Percentiles rank a stretch among this genome's conserved stretches.
These are phyloP conservation scores for Podarcis cretensis DNA, from an alignment of 2,113 vertebrate species.

Conservation along the genomic window DNA sequence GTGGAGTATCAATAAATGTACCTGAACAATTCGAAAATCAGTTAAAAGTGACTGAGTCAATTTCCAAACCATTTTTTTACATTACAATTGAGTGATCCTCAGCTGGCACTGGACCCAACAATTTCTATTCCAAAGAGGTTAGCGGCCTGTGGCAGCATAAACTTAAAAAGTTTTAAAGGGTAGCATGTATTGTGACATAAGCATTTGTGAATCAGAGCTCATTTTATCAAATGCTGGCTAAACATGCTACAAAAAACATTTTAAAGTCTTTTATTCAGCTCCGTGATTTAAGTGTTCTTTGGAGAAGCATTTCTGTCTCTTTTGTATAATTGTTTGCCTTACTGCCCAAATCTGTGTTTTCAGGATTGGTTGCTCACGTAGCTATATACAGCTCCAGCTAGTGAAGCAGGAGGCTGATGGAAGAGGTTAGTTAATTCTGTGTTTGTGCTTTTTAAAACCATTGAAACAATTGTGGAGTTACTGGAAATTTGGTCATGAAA, in stretches of 20 bases:
- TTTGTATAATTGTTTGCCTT: neutral
- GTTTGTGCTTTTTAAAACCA: neutral
- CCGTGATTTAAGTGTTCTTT: neutral
- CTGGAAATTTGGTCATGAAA: neutral
- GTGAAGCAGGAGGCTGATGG: slow-evolving; percentile 82
- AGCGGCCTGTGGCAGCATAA: too few relatives aligned
- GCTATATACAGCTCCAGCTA: slow-evolving; percentile 85
- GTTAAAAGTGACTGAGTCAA: neutral
- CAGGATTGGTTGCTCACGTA: slow-evolving; percentile 79
- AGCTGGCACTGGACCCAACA: neutral
- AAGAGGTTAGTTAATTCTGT: slow-evolving; percentile 77
- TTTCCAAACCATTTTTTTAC: neutral
- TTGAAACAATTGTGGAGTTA: neutral
- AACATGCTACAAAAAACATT: neutral
- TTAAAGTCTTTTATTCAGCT: neutral
- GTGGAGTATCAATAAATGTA: neutral
- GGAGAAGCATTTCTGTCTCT: neutral
- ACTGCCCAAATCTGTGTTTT: slow-evolving; percentile 51
- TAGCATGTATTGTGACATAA: neutral
- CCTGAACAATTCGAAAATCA: neutral
- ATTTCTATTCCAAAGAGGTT: neutral
- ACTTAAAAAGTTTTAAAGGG: neutral
- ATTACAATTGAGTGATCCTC: neutral
- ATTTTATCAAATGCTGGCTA: neutral
- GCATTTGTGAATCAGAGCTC: neutral